Evolutionary conservation across 2,113 vertebrate species (phyloP).

Genomic region (Piprites chloris): DNA sequence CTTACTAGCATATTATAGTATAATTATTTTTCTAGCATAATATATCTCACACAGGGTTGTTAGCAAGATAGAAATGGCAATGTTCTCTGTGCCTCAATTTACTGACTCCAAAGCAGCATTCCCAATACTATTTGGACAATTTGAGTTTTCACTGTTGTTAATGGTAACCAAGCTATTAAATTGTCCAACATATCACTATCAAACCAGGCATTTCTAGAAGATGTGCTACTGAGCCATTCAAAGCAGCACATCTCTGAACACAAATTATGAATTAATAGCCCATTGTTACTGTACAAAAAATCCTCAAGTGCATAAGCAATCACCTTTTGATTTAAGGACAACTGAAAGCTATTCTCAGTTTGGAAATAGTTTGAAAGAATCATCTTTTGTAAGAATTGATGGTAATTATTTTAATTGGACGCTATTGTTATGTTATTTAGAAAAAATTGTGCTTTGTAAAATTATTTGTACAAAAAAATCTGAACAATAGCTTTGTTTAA

Average conservation of each 20-base stretch:
- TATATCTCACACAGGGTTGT: neutral
- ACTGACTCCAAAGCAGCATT: neutral
- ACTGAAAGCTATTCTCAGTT: constrained; percentile 18
- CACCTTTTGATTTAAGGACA: constrained; percentile 35
- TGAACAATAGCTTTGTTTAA: neutral
- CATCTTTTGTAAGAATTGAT: neutral
- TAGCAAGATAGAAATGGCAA: neutral
- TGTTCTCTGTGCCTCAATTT: neutral
- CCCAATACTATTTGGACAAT: neutral
- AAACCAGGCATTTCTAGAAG: neutral
- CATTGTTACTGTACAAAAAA: neutral
- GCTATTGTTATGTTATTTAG: neutral
- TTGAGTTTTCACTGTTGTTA: neutral
- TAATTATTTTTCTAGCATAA: neutral
- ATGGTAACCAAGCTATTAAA: neutral
- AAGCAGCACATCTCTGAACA: neutral
- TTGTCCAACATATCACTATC: neutral
- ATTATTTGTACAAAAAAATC: neutral
- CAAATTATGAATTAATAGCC: constrained; percentile 8
- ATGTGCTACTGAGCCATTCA: neutral
- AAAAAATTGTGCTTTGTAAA: neutral
- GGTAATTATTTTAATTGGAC: constrained; percentile 28
- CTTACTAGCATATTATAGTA: neutral
- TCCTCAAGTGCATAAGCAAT: constrained; percentile 13
- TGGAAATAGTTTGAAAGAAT: neutral